Conservation (phyloP, 1,140 invertebrate genomes). For the Drosophila azteca region DNA sequence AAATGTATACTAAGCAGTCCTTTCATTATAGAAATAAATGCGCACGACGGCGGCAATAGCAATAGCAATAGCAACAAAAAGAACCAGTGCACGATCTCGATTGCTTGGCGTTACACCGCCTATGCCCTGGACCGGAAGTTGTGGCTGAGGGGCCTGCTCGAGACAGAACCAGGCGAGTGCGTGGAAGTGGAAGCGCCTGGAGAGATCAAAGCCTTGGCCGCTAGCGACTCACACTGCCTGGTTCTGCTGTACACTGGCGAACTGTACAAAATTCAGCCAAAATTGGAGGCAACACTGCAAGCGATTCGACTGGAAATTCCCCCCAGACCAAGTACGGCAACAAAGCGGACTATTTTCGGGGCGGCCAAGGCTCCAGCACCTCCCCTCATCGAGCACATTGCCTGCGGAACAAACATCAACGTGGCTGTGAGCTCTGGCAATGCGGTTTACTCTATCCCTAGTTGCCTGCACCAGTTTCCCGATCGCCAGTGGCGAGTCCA, state of each 20-base stretch:
- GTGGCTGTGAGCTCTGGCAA: slow-evolving; percentile 85
- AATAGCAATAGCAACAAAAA: not conserved
- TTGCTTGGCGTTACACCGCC: slow-evolving; percentile 69
- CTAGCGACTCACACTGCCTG: slow-evolving; percentile 62
- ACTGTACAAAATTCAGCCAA: slow-evolving; percentile 53
- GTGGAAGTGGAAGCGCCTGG: slow-evolving; percentile 39
- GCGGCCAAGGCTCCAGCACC: slow-evolving; percentile 16
- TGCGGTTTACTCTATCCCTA: slow-evolving; percentile 86
- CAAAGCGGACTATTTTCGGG: slow-evolving; percentile 68
- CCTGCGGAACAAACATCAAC: slow-evolving; percentile 83
- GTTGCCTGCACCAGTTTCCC: slow-evolving; percentile 85
- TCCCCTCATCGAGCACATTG: slow-evolving; percentile 78
- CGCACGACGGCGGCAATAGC: slow-evolving; percentile 6
- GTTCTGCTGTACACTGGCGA: slow-evolving; percentile 64
- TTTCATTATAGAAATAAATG: slow-evolving; percentile 56
- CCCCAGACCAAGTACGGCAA: slow-evolving; percentile 15
- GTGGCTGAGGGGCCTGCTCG: slow-evolving; percentile 50
- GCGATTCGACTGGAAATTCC: slow-evolving; percentile 53
- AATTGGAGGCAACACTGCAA: slow-evolving; percentile 37
- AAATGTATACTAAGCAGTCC: slow-evolving; percentile 45
- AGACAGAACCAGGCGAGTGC: slow-evolving; percentile 32
- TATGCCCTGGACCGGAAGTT: slow-evolving; percentile 48
- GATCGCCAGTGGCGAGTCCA: slow-evolving; percentile 84
- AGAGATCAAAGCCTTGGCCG: slow-evolving; percentile 52
- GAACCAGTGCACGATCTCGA: slow-evolving; percentile 44